Evolutionary conservation across 2,113 vertebrate genomes (phyloP).

Genomic region (Proteles cristata): DNA sequence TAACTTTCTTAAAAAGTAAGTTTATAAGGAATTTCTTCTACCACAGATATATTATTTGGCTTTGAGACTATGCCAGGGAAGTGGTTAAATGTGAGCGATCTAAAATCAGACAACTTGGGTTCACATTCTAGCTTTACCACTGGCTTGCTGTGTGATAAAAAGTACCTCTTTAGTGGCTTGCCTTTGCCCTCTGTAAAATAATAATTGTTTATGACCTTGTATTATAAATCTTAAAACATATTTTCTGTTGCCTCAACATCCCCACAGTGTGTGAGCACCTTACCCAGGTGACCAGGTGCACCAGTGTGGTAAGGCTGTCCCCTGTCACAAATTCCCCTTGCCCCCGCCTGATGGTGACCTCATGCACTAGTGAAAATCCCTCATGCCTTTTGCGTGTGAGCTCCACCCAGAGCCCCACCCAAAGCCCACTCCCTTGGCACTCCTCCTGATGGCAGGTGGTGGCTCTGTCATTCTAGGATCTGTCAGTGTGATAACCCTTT

Average conservation of each 20-base stretch:
- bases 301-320: not conserved
- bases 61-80: not conserved
- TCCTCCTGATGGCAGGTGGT: too few species aligned
- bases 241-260: not conserved
- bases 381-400: not conserved
- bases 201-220: not conserved
- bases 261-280: not conserved
- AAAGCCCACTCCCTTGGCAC: not conserved
- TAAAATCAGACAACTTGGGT: not conserved
- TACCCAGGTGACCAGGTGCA: not conserved
- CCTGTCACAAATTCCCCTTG: not conserved
- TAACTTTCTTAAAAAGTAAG: not conserved
- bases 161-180: not conserved
- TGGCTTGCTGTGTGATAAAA: not conserved
- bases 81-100: not conserved
- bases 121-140: not conserved
- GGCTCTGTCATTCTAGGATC: not conserved
- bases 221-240: not conserved
- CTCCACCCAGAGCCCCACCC: not conserved
- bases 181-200: not conserved
- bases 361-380: not conserved
- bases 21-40: not conserved
- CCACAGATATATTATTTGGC: not conserved
- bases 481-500: not conserved
- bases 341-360: not conserved